Evolutionary conservation across 1,140 invertebrate genomes (phyloP).

Genomic region (Cyclargus thomasi): DNA sequence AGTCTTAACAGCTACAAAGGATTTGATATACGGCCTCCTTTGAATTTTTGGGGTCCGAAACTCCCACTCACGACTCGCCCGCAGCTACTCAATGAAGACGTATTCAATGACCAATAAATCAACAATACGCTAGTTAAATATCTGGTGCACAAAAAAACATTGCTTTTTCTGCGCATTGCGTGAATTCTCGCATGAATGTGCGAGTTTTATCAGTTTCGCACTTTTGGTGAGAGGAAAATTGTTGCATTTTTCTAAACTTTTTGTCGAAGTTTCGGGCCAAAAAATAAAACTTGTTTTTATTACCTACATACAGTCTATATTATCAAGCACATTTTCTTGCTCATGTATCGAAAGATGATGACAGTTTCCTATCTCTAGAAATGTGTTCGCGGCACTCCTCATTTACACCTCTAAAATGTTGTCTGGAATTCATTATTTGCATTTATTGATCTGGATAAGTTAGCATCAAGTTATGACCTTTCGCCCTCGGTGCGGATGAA

Average conservation of each 20-base stretch:
- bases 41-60: slow-evolving; percentile 58
- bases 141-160: slow-evolving; percentile 35
- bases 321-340: too few species aligned
- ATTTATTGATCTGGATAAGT: slow-evolving; percentile 28
- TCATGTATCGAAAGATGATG: too few species aligned
- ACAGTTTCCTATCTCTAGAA: not conserved
- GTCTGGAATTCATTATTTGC: slow-evolving; percentile 18
- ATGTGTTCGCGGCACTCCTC: not conserved
- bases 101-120: slow-evolving; percentile 62
- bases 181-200: too few species aligned
- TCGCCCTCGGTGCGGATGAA: slow-evolving; percentile 10
- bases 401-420: not conserved
- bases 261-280: too few species aligned
- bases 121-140: slow-evolving; percentile 54
- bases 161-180: too few species aligned
- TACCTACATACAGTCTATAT: too few species aligned
- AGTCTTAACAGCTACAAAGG: slow-evolving; percentile 45
- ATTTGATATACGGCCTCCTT: slow-evolving; percentile 64
- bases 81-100: slow-evolving; percentile 60
- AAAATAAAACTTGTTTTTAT: too few species aligned
- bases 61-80: slow-evolving; percentile 64
- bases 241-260: too few species aligned
- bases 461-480: slow-evolving; percentile 37
- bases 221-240: too few species aligned
- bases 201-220: not conserved